Evolutionary conservation across 2,888 invertebrate species (phyloP).

Genomic region (Ceriagrion tenellum): DNA sequence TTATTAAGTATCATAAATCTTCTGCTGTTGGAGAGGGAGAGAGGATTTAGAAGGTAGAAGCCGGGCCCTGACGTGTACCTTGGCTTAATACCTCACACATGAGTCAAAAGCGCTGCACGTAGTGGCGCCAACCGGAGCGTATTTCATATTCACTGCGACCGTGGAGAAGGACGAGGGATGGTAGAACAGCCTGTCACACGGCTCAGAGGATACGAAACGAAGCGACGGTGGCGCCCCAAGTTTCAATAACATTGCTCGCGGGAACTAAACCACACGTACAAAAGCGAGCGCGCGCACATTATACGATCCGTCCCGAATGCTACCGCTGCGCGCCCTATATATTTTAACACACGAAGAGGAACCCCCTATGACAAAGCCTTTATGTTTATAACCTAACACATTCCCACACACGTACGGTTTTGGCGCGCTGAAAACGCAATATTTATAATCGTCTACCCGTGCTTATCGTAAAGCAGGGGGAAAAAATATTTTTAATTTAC

Average conservation of each 20-base stretch:
- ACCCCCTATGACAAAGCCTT: not conserved
- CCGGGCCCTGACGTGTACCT: constrained; percentile 10
- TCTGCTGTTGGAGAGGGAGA: not conserved
- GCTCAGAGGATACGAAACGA: constrained; percentile 31
- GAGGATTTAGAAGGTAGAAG: constrained; percentile 17
- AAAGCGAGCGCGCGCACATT: not conserved
- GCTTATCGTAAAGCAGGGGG: not conserved
- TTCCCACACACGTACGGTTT: not conserved
- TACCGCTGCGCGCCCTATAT: not conserved
- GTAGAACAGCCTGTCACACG: constrained; percentile 6
- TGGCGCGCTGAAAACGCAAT: not conserved
- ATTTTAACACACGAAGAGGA: not conserved
- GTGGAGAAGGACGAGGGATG: not conserved
- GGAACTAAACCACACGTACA: constrained; percentile 1
- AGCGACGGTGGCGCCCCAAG: not conserved
- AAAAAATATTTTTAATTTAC: not conserved
- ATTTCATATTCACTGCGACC: constrained; percentile 16
- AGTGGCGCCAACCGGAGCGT: not conserved
- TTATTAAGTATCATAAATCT: constrained; percentile 39
- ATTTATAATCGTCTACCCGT: not conserved
- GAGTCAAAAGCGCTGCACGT: constrained; percentile 9
- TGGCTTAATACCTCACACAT: constrained; percentile 27
- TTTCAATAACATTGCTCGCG: constrained; percentile 35
- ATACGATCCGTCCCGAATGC: not conserved
- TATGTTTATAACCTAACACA: not conserved